Percentiles rank a stretch among this genome's conserved stretches.
phyloP scores from a whole-genome alignment of 1,140 invertebrate genomes.

The Drosophila prosaltans region DNA sequence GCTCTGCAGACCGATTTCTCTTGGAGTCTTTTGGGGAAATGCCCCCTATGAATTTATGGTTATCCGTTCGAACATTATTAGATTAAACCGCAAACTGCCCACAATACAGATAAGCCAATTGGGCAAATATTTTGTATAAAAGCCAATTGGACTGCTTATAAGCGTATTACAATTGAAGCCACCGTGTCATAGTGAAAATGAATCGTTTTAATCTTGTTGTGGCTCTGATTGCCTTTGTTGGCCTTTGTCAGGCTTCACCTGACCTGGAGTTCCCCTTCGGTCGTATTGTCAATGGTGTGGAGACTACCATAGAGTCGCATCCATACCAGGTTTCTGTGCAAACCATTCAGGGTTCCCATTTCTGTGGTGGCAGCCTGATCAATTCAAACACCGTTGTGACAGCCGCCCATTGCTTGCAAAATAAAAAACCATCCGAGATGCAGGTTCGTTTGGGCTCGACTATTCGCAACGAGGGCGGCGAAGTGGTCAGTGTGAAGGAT shows the following conservation, averaged over 20 bases:
- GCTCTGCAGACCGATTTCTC: too few species aligned
- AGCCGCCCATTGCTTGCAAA: constrained; percentile 85
- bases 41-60: background rate
- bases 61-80: background rate
- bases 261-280: constrained; percentile 63
- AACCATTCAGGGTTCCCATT: constrained; percentile 63
- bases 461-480: constrained; percentile 52
- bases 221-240: constrained; percentile 46
- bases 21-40: background rate
- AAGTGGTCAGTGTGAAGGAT: constrained; percentile 45
- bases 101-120: background rate
- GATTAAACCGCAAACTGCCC: background rate
- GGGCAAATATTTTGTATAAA: background rate
- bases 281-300: constrained; percentile 62
- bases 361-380: constrained; percentile 86
- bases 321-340: constrained; percentile 71
- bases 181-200: constrained; percentile 37
- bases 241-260: constrained; percentile 34
- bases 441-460: constrained; percentile 68
- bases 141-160: background rate
- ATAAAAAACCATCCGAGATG: constrained; percentile 32
- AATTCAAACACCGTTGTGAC: constrained; percentile 83
- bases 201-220: constrained; percentile 44
- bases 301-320: constrained; percentile 47
- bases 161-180: background rate